Base-by-base conservation (phyloP, 92 coral and sea anemone genomes). In the Montipora capitata region DNA sequence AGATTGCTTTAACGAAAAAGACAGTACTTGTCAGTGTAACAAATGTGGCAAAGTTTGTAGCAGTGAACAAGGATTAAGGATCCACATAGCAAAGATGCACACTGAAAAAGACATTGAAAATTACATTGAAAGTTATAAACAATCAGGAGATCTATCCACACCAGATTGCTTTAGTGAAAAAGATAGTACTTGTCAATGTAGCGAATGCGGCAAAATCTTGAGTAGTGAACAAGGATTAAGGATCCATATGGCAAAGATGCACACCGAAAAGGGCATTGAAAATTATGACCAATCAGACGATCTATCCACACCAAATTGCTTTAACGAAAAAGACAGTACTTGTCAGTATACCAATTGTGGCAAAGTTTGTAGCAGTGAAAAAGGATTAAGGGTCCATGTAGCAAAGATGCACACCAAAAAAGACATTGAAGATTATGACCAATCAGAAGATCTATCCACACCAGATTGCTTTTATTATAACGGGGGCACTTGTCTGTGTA, bases 131-230 rank as follows among this genome's bases (percentile, higher is more conserved):
- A 0, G 0, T 54, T 54, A 9, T 10, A 1, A 54, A 0, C 16
- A 54, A 11, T 11, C 59, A 54, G 59, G 0, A 48, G 10, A 48
- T 48, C 52, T 48, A 48, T 48, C 7, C 10, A 13, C 52, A 5
- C 52, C 52, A 5, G 7, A 27, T 27, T 27, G 35, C 35, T 27
- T 48, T 48, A 0, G 2, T 48, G 10, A 2, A 0, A 10, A 48
- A 48, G 52, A 0, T 0, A 0, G 10, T 0, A 10, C 10, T 48
- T 48, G 0, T 48, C 7, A 0, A 0, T 48, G 52, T 2, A 10
- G 0, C 10, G 0, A 48, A 5, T 48, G 52, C 2, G 52, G 52
- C 7, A 48, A 48, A 48, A 0, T 48, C 0, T 48, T 0, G 0
- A 48, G 0, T 0, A 10, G 52, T 48, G 52, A 5, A 0, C 0